Conservation (phyloP, 2,797 vertebrate species). For the Ptychobarbus kaznakovi region DNA sequence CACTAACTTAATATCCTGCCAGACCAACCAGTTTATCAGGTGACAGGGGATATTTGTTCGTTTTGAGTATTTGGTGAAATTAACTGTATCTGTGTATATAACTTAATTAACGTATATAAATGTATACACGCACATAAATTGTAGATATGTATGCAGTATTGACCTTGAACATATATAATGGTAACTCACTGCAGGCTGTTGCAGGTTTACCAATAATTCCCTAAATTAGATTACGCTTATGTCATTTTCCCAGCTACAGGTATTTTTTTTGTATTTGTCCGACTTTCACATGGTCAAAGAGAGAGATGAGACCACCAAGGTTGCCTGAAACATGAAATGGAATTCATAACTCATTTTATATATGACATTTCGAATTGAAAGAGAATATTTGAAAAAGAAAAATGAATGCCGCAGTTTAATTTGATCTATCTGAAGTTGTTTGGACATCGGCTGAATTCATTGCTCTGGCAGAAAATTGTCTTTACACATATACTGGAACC, state of each 20-base stretch:
- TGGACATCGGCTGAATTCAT: neutral
- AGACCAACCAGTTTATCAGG: neutral
- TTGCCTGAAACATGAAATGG: conserved; percentile 3
- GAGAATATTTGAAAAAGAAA: conserved; percentile 2
- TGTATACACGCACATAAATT: neutral
- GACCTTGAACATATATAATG: neutral
- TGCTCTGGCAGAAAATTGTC: neutral
- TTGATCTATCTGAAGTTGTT: neutral
- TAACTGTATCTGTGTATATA: neutral
- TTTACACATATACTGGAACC: neutral
- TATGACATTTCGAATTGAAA: neutral
- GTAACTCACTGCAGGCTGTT: neutral
- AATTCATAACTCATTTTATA: conserved; percentile 23
- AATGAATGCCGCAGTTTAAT: neutral
- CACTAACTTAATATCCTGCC: conserved; percentile 3
- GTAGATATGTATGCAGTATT: neutral
- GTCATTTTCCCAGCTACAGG: neutral
- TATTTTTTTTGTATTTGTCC: neutral
- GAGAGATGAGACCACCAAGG: conserved; percentile 13
- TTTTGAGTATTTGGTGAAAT: neutral
- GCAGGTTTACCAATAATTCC: conserved; percentile 4
- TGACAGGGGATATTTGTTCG: neutral
- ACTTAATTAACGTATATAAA: neutral
- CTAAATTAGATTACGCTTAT: neutral
- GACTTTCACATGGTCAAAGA: conserved; percentile 5